Percentiles rank a stretch among this genome's conserved stretches.
Evolutionary conservation across 2,797 vertebrate species (phyloP).

Genomic region (Epinephelus malabaricus): DNA sequence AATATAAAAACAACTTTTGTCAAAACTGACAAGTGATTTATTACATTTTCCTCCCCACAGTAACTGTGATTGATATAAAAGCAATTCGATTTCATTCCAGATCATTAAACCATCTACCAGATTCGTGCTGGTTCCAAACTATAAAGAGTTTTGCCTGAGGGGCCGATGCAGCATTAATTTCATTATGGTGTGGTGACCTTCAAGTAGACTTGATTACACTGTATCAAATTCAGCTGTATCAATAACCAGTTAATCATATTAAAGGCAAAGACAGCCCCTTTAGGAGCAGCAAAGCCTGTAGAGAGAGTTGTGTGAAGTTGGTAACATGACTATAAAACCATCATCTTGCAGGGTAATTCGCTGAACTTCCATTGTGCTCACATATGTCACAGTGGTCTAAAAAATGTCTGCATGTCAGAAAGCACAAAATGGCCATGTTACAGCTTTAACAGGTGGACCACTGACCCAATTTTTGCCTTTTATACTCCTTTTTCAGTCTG

Average conservation of each 20-base stretch:
- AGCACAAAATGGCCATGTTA: slow-evolving; percentile 1
- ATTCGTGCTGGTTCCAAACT: neutral
- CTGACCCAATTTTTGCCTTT: slow-evolving; percentile 4
- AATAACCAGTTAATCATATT: slow-evolving; percentile 40
- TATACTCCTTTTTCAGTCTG: neutral
- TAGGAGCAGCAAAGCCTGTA: slow-evolving; percentile 2
- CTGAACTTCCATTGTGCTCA: neutral
- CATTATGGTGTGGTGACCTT: slow-evolving; percentile 22
- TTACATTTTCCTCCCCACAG: neutral
- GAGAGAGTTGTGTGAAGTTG: neutral
- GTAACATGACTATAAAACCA: slow-evolving; percentile 17
- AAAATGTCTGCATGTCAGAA: neutral
- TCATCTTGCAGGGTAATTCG: neutral
- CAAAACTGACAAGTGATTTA: neutral
- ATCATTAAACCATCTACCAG: neutral
- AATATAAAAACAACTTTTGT: neutral
- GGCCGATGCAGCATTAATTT: neutral
- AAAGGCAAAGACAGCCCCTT: slow-evolving; percentile 10
- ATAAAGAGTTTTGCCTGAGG: slow-evolving; percentile 3
- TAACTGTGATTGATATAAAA: slow-evolving; percentile 2
- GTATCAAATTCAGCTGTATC: slow-evolving; percentile 20
- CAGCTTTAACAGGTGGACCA: slow-evolving; percentile 4
- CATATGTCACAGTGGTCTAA: neutral
- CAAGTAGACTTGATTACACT: slow-evolving; percentile 23
- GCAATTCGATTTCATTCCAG: neutral